phyloP scores from a whole-genome alignment of 2,113 vertebrate genomes.

The Girardinichthys multiradiatus region DNA sequence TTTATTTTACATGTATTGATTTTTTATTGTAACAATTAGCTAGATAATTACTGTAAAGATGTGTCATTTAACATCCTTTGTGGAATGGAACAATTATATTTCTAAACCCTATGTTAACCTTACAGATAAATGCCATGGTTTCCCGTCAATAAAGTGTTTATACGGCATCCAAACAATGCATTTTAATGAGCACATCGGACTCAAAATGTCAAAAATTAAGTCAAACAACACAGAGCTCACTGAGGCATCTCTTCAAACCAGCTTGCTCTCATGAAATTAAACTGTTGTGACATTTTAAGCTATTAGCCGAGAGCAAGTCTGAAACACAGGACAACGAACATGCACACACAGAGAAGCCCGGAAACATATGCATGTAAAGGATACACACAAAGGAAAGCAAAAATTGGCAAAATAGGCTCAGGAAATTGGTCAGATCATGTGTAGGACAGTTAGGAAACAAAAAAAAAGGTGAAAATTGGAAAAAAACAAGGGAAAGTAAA shows the following conservation, averaged over 20 bases:
- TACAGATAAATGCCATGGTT: neutral
- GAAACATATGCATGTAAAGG: constrained; percentile 55
- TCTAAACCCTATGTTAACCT: neutral
- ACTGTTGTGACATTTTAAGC: constrained; percentile 58
- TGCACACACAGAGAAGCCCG: constrained; percentile 35
- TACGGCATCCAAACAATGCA: neutral
- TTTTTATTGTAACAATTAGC: neutral
- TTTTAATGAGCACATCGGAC: constrained; percentile 20
- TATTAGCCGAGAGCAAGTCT: constrained; percentile 47
- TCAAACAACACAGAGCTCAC: constrained; percentile 18
- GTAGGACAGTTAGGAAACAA: constrained; percentile 38
- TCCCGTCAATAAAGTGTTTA: neutral
- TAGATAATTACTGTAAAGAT: neutral
- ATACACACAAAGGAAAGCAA: constrained; percentile 53
- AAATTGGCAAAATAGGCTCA: constrained; percentile 63
- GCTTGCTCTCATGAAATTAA: constrained; percentile 48
- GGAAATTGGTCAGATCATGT: constrained; percentile 64
- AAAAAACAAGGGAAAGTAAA: constrained; percentile 16
- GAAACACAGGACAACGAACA: constrained; percentile 42
- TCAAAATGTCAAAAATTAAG: constrained; percentile 30
- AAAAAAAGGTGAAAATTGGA: constrained; percentile 14
- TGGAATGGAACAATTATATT: neutral
- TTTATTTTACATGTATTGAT: neutral
- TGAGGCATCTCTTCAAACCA: constrained; percentile 21
- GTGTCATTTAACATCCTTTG: too few relatives aligned